Conservation (phyloP, 2,888 invertebrate genomes). For the Cheilosia soror region DNA sequence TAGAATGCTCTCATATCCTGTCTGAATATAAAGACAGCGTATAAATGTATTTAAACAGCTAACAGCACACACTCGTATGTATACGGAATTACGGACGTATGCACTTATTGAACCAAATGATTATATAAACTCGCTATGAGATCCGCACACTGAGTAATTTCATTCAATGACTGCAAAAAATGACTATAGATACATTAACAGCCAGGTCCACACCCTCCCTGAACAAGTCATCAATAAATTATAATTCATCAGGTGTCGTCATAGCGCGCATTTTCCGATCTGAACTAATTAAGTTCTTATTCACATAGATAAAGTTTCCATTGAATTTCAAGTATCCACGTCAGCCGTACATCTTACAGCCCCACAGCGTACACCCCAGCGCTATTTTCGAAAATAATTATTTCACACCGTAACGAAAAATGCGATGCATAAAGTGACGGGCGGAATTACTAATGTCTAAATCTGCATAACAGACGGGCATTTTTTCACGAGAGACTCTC, state of each 20-base stretch:
- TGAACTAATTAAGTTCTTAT: constrained; percentile 75
- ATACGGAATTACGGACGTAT: not conserved
- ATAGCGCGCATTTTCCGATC: constrained; percentile 73
- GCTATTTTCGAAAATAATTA: constrained; percentile 63
- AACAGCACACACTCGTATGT: not conserved
- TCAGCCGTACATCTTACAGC: constrained; percentile 17
- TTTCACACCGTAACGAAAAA: constrained; percentile 67
- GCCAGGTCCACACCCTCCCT: constrained; percentile 63
- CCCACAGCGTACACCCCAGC: not conserved
- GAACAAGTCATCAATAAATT: constrained; percentile 62
- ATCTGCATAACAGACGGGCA: constrained; percentile 75
- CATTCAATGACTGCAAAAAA: constrained; percentile 57
- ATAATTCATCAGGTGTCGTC: constrained; percentile 74
- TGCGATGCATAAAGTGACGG: constrained; percentile 68
- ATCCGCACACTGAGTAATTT: constrained; percentile 50
- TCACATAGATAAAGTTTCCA: constrained; percentile 62
- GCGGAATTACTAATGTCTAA: constrained; percentile 73
- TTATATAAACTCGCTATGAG: constrained; percentile 53
- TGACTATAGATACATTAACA: not conserved
- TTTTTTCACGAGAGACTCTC: constrained; percentile 71
- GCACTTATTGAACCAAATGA: constrained; percentile 49
- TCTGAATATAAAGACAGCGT: constrained; percentile 30
- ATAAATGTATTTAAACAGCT: constrained; percentile 6
- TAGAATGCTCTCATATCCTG: constrained; percentile 70
- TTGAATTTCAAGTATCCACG: constrained; percentile 64